Percentiles rank a stretch among this genome's conserved stretches.
phyloP scores from a whole-genome alignment of 2,888 invertebrate species.

The Andrena dorsata region DNA sequence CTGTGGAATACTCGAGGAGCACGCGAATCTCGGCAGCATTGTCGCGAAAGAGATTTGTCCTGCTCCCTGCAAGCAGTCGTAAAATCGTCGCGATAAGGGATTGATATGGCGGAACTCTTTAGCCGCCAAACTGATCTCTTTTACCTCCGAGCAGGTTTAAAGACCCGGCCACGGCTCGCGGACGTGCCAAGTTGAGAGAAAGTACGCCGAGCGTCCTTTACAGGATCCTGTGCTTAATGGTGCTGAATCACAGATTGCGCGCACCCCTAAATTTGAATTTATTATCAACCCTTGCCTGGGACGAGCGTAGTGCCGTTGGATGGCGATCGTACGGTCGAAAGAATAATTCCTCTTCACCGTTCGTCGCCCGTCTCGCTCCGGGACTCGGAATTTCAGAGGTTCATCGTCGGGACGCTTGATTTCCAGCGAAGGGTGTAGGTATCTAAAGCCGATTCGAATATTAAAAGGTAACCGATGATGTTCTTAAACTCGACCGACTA shows the following conservation, averaged over 20 bases:
- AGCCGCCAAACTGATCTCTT: slow-evolving; percentile 64
- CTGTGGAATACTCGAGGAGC: no score
- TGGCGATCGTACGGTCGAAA: slow-evolving; percentile 74
- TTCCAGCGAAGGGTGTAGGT: slow-evolving; percentile 35
- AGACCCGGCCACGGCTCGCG: slow-evolving; percentile 65
- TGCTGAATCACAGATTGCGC: slow-evolving; percentile 85
- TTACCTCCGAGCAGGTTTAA: slow-evolving; percentile 67
- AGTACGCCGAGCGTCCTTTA: slow-evolving; percentile 77
- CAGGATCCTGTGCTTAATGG: slow-evolving; percentile 84
- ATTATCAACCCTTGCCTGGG: slow-evolving; percentile 81
- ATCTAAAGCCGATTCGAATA: no score
- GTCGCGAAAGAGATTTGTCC: neutral
- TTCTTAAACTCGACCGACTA: no score
- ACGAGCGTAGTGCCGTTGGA: slow-evolving; percentile 63
- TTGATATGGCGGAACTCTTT: slow-evolving; percentile 29
- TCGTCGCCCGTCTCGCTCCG: neutral
- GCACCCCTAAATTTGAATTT: slow-evolving; percentile 81
- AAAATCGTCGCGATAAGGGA: slow-evolving; percentile 36
- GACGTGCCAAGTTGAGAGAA: slow-evolving; percentile 79
- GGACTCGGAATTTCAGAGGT: slow-evolving; percentile 2
- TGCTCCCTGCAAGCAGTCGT: neutral
- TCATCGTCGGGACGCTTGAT: slow-evolving; percentile 38
- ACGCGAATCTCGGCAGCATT: neutral
- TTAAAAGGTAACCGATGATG: no score
- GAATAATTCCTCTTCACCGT: slow-evolving; percentile 62